Evolutionary conservation across 1,140 invertebrate species (phyloP).

Genomic region (Drosophila eugracilis): DNA sequence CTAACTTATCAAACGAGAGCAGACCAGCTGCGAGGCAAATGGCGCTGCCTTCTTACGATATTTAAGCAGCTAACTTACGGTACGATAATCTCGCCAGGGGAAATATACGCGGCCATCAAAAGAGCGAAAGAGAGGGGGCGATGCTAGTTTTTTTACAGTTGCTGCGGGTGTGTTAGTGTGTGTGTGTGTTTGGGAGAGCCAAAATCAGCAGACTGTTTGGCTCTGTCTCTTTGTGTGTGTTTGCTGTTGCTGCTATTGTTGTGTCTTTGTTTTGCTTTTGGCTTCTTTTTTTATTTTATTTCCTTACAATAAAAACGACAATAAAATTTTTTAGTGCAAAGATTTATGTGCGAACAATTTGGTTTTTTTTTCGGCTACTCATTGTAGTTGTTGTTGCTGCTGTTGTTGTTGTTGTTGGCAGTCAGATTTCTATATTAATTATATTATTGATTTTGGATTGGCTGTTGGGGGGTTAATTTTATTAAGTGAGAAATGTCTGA

Average conservation of each 20-base stretch:
- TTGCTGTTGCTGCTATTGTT: constrained; percentile 32
- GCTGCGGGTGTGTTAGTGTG: constrained; percentile 6
- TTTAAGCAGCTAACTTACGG: constrained; percentile 75
- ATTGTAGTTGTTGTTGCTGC: no score
- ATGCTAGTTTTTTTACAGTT: not conserved
- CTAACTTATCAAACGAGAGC: not conserved
- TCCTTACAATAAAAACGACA: constrained; percentile 82
- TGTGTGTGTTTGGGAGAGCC: constrained; percentile 9
- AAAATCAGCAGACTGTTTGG: constrained; percentile 65
- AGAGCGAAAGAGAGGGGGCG: constrained; percentile 23
- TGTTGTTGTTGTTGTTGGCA: constrained; percentile 19
- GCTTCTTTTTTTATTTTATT: constrained; percentile 50
- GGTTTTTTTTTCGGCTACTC: constrained; percentile 46
- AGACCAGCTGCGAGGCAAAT: constrained; percentile 48
- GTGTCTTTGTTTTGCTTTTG: constrained; percentile 25
- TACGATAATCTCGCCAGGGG: constrained; percentile 63
- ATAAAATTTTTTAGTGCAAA: constrained; percentile 83
- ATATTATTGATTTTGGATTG: constrained; percentile 33
- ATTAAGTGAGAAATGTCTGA: not conserved
- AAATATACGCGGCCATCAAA: constrained; percentile 38
- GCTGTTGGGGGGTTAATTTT: not conserved
- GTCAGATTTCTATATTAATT: constrained; percentile 58
- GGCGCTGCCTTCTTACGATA: constrained; percentile 80
- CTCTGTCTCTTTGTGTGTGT: constrained; percentile 57
- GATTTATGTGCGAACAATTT: constrained; percentile 81